Conservation (phyloP, 2,888 invertebrate species). For the Sminthurides aquaticus region DNA sequence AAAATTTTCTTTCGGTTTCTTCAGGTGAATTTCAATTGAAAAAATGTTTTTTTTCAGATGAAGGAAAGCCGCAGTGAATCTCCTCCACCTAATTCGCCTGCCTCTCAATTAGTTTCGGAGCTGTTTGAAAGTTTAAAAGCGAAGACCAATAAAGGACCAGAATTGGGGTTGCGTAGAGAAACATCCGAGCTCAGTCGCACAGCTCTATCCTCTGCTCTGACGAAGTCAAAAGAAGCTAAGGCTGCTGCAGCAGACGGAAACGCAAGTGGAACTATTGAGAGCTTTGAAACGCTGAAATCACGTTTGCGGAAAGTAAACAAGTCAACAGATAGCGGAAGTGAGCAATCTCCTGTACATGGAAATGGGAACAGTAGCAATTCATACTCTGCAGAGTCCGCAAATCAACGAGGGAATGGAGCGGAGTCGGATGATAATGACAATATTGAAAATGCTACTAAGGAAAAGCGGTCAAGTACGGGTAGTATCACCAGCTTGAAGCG, state of each 20-base stretch:
- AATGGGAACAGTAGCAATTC: constrained; percentile 4
- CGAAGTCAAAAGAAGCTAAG: background rate
- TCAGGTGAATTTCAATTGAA: background rate
- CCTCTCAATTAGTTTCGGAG: constrained; percentile 71
- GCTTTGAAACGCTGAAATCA: constrained; percentile 58
- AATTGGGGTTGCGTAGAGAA: constrained; percentile 44
- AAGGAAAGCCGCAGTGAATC: constrained; percentile 30
- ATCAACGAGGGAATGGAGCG: constrained; percentile 19
- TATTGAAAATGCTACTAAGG: constrained; percentile 55
- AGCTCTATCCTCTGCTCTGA: background rate
- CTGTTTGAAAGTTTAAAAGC: constrained; percentile 74
- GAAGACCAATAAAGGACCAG: constrained; percentile 50
- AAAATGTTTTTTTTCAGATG: constrained; percentile 9
- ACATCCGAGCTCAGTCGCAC: constrained; percentile 36
- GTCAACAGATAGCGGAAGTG: constrained; percentile 20
- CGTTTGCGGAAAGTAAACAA: constrained; percentile 66
- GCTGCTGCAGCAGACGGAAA: background rate
- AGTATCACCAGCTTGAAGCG: constrained; percentile 87
- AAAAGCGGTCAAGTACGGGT: constrained; percentile 82
- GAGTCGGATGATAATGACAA: constrained; percentile 32
- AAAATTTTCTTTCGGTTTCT: background rate
- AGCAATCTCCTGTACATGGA: constrained; percentile 41
- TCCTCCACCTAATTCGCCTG: constrained; percentile 59
- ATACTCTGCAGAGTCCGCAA: background rate
- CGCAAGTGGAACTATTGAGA: constrained; percentile 23